Evolutionary conservation across 2,797 vertebrate species (phyloP), one percentile per base, ranked within the genome.

Genomic region (Danio aesculapii): DNA sequence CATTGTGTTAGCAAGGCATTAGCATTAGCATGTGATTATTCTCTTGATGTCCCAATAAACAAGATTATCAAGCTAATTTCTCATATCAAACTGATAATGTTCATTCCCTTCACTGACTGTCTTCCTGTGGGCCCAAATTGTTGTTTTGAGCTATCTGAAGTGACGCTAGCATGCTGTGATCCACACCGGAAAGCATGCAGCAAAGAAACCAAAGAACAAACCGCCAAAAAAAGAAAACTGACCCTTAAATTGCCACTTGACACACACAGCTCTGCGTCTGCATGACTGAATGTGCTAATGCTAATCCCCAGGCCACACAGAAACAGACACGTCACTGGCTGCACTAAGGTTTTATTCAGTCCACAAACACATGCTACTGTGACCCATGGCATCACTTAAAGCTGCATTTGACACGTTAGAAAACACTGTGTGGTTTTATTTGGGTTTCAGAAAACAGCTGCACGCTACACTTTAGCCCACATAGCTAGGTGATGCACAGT

Each of bases 61-160:
- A 71, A 43, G 57, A 21, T 11, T 50, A 46, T 72, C 49, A 64
- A 30, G 39, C 50, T 30, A 30, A 66, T 80, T 73, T 66, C 50
- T 62, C 67, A 43, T 62, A 69, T 41, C 55, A 50, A 6, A 55
- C 41, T 62, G 67, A 73, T 73, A 50, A 61, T 53, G 59, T 12
- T 62, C 14, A 72, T 52, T 70, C 47, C 69, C n/a, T 63, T 12
- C 13, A n/a, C 39, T 66, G 5, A 52, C 57, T 47, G 74, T 76
- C 58, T 50, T 64, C 63, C 21, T 43, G 30, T 46, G 66, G 9
- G 19, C 73, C 6, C 41, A 50, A 53, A 70, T 49, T 30, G 57
- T 75, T 13, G 49, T 53, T 64, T 16, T 21, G 14, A 64, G 6
- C 8, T 21, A 19, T 64, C 2, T 53, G 17, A 61, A 61, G 19